These are phyloP conservation scores for Cyrtorhinus lividipennis DNA, from an alignment of 1,140 invertebrate genomes.

Conservation along the genomic window DNA sequence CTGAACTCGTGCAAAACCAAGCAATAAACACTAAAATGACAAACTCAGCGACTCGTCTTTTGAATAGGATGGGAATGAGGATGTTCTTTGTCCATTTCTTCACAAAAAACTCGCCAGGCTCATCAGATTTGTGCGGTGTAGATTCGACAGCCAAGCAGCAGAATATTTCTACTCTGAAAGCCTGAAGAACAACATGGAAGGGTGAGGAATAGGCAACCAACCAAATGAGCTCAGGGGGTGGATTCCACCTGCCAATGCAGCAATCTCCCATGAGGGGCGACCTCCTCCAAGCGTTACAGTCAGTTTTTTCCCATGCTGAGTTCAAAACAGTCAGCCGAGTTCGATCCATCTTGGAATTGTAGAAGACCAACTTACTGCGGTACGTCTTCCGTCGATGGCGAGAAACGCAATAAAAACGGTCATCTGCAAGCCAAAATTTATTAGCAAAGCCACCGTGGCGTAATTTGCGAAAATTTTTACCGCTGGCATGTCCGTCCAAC, in stretches of 20 bases:
- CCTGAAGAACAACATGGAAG: slow-evolving; percentile 32
- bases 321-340: too few species aligned
- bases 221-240: too few species aligned
- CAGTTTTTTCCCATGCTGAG: too few species aligned
- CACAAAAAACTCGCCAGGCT: slow-evolving; percentile 49
- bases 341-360: too few species aligned
- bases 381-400: slow-evolving; percentile 69
- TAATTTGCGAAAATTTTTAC: slow-evolving; percentile 93
- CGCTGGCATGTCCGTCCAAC: slow-evolving; percentile 92
- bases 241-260: too few species aligned
- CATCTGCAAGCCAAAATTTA: slow-evolving; percentile 96
- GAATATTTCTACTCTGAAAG: slow-evolving; percentile 61
- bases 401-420: slow-evolving; percentile 90
- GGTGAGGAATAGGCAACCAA: too few species aligned
- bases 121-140: slow-evolving; percentile 38
- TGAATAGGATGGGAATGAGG: slow-evolving; percentile 78
- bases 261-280: too few species aligned
- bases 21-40: slow-evolving; percentile 76
- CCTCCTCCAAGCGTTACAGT: too few species aligned
- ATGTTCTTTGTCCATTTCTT: slow-evolving; percentile 71
- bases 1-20: slow-evolving; percentile 79
- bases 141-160: slow-evolving; percentile 65
- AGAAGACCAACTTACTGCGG: slow-evolving; percentile 54
- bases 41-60: slow-evolving; percentile 47
- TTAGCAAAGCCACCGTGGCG: slow-evolving; percentile 85